A percentile compares a stretch with the other conserved stretches of the same genome.
phyloP scores from a whole-genome alignment of 2,888 invertebrate species.

The Aphrophora alni region DNA sequence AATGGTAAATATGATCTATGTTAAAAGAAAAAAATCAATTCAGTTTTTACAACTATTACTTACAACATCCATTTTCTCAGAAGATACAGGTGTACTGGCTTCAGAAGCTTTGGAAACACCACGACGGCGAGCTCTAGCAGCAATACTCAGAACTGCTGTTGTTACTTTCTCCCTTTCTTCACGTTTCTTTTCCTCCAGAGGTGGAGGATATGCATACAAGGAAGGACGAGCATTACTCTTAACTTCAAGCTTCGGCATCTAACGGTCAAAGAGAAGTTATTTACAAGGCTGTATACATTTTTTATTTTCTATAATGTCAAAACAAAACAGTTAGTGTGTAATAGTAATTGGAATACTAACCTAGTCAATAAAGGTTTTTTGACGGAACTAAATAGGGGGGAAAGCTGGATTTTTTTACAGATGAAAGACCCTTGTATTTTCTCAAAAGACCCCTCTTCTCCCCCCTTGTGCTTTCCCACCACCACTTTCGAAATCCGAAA shows the following conservation, averaged over 20 bases:
- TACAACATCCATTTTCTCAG: slow-evolving; percentile 83
- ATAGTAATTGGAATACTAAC: too few relatives aligned
- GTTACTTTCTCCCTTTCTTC: slow-evolving; percentile 97
- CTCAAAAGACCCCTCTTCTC: too few relatives aligned
- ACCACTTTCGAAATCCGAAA: too few relatives aligned
- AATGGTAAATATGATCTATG: too few relatives aligned
- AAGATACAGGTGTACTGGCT: slow-evolving; percentile 52
- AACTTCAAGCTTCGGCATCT: slow-evolving; percentile 92
- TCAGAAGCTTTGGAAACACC: slow-evolving; percentile 66
- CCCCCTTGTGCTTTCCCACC: too few relatives aligned
- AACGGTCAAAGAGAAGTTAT: slow-evolving; percentile 7
- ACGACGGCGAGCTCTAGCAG: slow-evolving; percentile 88
- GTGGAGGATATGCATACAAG: slow-evolving; percentile 94
- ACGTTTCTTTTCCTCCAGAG: slow-evolving; percentile 97
- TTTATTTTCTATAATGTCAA: too few relatives aligned
- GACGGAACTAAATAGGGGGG: too few relatives aligned
- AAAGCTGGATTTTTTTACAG: neutral
- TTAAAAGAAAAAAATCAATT: too few relatives aligned
- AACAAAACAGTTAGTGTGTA: too few relatives aligned
- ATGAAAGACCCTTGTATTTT: too few relatives aligned
- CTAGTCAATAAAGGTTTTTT: too few relatives aligned
- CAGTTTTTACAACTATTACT: slow-evolving; percentile 61
- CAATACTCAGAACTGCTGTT: slow-evolving; percentile 96
- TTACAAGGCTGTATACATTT: too few relatives aligned
- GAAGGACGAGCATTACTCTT: slow-evolving; percentile 94